Evolutionary conservation across 2,113 vertebrate species (phyloP).

Genomic region (Chamaea fasciata): DNA sequence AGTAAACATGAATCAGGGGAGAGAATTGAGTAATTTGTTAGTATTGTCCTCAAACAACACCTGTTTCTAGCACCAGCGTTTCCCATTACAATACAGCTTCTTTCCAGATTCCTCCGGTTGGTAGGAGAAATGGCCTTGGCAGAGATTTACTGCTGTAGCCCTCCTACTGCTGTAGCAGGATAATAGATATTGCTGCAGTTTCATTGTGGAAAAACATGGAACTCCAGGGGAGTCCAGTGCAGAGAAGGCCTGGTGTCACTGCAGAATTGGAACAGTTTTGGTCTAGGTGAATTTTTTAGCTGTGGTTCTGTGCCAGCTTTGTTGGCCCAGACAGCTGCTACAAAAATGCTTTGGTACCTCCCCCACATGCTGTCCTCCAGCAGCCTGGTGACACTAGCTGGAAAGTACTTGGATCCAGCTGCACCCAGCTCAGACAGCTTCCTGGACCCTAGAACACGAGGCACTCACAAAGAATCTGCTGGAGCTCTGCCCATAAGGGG

Average conservation of each 20-base stretch:
- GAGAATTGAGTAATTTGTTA: background rate
- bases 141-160: background rate
- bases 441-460: background rate
- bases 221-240: background rate
- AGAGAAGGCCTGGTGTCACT: background rate
- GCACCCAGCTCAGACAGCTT: background rate
- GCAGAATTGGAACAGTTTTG: background rate
- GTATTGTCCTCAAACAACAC: background rate
- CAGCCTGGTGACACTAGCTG: background rate
- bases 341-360: background rate
- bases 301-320: background rate
- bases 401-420: background rate
- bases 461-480: background rate
- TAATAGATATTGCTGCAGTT: background rate
- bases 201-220: background rate
- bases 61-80: fast-evolving
- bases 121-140: background rate
- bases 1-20: background rate
- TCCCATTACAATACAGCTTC: background rate
- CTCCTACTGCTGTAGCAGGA: background rate
- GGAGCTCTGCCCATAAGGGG: background rate
- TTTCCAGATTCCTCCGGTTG: background rate
- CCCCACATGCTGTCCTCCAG: background rate
- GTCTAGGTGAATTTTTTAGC: background rate
- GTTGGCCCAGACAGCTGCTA: background rate